A percentile compares a stretch with the other conserved stretches of the same genome.
Conservation (phyloP, 2,113 vertebrate species). For the Xenus cinereus region DNA sequence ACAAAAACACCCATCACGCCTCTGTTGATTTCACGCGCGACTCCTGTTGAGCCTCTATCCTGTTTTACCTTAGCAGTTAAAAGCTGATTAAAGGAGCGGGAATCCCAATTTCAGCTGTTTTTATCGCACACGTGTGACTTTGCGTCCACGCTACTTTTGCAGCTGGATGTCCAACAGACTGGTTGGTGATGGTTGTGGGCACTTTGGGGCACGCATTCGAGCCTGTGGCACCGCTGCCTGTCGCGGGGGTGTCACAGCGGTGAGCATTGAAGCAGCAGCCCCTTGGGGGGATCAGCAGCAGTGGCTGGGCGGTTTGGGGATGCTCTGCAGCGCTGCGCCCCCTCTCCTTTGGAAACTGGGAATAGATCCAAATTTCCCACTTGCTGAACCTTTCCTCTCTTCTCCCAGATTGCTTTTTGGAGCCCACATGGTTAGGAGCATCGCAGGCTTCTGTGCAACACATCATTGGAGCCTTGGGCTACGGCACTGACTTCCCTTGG, state of each 20-base stretch:
- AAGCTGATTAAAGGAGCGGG: not conserved
- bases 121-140: not conserved
- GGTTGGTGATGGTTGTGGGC: not conserved
- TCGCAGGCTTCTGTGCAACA: not conserved
- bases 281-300: not conserved
- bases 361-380: not conserved
- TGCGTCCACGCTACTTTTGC: fast-evolving
- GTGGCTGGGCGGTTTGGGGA: not conserved
- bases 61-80: not conserved
- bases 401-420: not conserved
- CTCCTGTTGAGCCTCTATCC: not conserved
- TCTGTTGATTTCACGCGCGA: fast-evolving
- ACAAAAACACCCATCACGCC: not conserved
- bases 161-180: not conserved
- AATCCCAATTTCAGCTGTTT: not conserved
- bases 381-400: not conserved
- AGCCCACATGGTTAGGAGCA: not conserved
- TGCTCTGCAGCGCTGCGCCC: not conserved
- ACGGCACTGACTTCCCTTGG: not conserved
- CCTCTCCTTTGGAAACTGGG: not conserved
- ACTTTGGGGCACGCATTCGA: fast-evolving
- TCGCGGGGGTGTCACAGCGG: fast-evolving
- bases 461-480: not conserved
- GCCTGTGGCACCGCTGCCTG: not conserved
- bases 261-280: fast-evolving